phyloP scores from a whole-genome alignment of 2,797 vertebrate genomes.

The Sciurus vulgaris region DNA sequence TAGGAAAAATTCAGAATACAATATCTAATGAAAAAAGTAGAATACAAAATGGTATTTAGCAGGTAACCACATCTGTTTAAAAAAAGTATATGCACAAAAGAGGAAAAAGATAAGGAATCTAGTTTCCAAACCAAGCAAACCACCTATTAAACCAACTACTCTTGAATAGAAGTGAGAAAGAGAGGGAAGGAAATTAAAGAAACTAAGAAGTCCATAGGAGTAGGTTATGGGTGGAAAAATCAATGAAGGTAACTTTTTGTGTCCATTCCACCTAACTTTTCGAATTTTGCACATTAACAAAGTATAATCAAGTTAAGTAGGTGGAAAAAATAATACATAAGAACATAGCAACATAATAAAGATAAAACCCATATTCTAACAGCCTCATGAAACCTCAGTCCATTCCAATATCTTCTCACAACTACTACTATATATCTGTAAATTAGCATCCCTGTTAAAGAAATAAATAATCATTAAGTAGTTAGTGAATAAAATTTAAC shows the following conservation, averaged over 20 bases:
- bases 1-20: not conserved
- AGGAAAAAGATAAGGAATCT: not conserved
- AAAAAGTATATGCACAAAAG: not conserved
- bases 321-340: conserved; percentile 48
- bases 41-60: not conserved
- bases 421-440: conserved; percentile 24
- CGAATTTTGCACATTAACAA: not conserved
- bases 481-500: conserved; percentile 53
- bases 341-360: conserved; percentile 35
- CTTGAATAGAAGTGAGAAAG: not conserved
- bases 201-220: not conserved
- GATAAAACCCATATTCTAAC: conserved; percentile 44
- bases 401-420: conserved; percentile 6
- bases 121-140: not conserved
- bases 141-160: conserved; percentile 3
- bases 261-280: conserved; percentile 11
- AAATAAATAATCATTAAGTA: conserved; percentile 19
- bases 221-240: not conserved
- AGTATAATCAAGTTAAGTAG: conserved; percentile 23
- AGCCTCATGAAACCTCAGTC: not conserved
- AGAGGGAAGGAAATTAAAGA: not conserved
- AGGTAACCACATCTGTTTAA: not conserved
- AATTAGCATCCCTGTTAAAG: conserved; percentile 49
- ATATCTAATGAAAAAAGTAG: not conserved
- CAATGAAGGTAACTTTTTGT: not conserved